Evolutionary conservation across 2,888 invertebrate species (phyloP), one percentile per base, ranked within the genome.

Genomic region (Latrodectus hesperus): DNA sequence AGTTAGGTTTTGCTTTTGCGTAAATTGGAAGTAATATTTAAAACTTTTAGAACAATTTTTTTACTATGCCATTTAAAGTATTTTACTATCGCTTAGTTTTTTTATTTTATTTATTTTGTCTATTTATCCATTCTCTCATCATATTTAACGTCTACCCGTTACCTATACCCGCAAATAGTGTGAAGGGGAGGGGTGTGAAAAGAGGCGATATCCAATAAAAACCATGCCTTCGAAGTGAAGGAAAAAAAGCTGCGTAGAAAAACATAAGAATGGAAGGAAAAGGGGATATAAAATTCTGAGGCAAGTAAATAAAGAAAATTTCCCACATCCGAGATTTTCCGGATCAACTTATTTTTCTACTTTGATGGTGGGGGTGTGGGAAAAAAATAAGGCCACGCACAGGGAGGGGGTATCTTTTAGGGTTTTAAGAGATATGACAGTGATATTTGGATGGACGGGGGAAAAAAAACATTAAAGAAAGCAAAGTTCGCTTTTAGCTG

Each of bases 341-440:
- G 75, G 82, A 82, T 82, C 82, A 75, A 60, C 70, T 82, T 82
- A 70, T 75, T 75, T 60, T 60, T n/a, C 60, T 60, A 38, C 38
- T 38, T 11, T 16, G 60, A 60, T 60, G 60, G 12, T 12, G 38
- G 38, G 38, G 38, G 38, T 38, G 38, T 38, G 2, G 38, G 6
- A 38, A 38, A 38, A n/a, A 38, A 38, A 38, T 38, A 38, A 38
- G 38, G 38, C 38, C 38, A 38, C 38, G 38, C 38, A 38, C 38
- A 38, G 38, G 38, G 38, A 38, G 38, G 38, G 38, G 38, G 38
- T 38, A 38, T 38, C 38, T 38, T 38, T 38, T 38, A 38, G 38
- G 38, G 38, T 38, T 38, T 38, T 38, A 38, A 38, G 38, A 38
- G 38, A 38, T 38, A 38, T 38, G 38, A 38, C 38, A 38, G 38